A percentile compares a stretch with the other conserved stretches of the same genome.
Conservation (phyloP, 2,797 vertebrate species). For the Sebastiscus tertius region DNA sequence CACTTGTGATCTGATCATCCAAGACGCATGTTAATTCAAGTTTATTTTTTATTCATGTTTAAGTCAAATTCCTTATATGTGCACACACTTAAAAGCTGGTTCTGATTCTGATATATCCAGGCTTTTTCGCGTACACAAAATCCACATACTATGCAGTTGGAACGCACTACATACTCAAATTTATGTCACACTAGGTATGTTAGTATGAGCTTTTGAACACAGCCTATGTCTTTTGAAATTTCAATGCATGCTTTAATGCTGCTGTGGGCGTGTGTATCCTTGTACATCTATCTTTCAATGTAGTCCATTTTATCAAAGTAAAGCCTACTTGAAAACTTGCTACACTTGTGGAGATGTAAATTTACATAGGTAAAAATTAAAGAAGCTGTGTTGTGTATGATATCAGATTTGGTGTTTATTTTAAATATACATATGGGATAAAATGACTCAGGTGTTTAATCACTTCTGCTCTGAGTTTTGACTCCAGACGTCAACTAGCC, state of each 20-base stretch:
- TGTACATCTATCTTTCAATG: background rate
- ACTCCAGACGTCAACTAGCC: background rate
- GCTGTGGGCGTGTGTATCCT: background rate
- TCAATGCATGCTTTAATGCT: background rate
- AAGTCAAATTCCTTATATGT: too few relatives aligned
- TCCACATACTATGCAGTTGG: too few relatives aligned
- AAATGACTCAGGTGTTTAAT: background rate
- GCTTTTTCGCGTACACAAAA: too few relatives aligned
- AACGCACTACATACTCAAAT: background rate
- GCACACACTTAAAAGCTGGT: too few relatives aligned
- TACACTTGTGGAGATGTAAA: background rate
- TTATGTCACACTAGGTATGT: background rate
- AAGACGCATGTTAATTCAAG: too few relatives aligned
- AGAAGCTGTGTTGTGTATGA: background rate
- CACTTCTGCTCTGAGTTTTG: background rate
- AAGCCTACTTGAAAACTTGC: background rate
- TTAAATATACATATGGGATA: background rate
- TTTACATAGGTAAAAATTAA: background rate
- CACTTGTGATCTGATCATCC: too few relatives aligned
- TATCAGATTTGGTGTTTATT: background rate
- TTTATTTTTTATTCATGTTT: too few relatives aligned
- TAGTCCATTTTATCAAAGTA: background rate
- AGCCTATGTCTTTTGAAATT: background rate
- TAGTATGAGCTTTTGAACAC: background rate
- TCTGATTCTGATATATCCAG: too few relatives aligned